Percentiles rank a stretch among this genome's conserved stretches.
phyloP scores from a whole-genome alignment of 2,113 vertebrate genomes.

The Pterocles gutturalis region DNA sequence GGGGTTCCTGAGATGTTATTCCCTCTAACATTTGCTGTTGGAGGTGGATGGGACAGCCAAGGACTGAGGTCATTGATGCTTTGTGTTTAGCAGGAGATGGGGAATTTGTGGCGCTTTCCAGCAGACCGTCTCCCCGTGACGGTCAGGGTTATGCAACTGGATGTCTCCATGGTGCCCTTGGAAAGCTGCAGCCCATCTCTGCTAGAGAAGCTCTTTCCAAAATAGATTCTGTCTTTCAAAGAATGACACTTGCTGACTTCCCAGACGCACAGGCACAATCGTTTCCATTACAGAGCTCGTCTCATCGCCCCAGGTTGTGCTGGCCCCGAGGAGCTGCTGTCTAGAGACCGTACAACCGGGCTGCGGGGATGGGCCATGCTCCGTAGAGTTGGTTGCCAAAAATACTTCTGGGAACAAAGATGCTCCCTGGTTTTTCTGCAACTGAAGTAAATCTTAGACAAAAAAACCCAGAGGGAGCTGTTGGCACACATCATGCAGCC shows the following conservation, averaged over 20 bases:
- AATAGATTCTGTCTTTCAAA: background rate
- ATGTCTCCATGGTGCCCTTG: background rate
- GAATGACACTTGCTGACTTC: background rate
- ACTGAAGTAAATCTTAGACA: conserved; percentile 14
- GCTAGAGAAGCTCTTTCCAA: background rate
- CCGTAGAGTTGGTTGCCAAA: background rate
- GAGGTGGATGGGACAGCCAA: background rate
- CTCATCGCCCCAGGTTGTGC: background rate
- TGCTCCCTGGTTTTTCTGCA: background rate
- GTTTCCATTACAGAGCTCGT: background rate
- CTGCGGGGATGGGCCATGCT: background rate
- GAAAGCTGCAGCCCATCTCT: background rate
- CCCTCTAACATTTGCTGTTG: background rate
- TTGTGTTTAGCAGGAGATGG: background rate
- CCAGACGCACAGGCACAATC: background rate
- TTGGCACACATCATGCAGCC: background rate
- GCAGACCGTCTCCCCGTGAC: background rate
- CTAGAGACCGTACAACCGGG: background rate
- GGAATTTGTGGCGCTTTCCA: background rate
- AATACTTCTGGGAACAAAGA: conserved; percentile 31
- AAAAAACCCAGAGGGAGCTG: conserved; percentile 60
- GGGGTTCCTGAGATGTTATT: background rate
- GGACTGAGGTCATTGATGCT: conserved; percentile 13
- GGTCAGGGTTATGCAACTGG: background rate
- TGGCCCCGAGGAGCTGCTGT: background rate